A percentile compares a stretch with the other conserved stretches of the same genome.
These are phyloP conservation scores for Troglohyphantes excavatus DNA, from an alignment of 2,888 invertebrate genomes.

Conservation along the genomic window DNA sequence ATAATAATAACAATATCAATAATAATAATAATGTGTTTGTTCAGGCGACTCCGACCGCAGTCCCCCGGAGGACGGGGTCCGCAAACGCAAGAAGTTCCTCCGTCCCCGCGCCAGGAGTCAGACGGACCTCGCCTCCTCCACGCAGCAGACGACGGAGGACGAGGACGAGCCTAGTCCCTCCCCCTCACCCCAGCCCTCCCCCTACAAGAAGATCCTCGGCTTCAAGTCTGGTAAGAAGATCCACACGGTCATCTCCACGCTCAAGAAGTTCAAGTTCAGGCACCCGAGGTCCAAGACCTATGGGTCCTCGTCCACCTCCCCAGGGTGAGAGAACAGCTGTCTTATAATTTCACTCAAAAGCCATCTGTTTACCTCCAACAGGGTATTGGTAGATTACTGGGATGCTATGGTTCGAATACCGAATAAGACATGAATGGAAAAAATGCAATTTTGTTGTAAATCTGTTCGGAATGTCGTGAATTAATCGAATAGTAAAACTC, in stretches of 20 bases:
- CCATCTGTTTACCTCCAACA: too few species aligned
- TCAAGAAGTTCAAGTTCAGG: conserved; percentile 75
- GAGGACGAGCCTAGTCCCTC: conserved; percentile 28
- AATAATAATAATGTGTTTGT: neutral
- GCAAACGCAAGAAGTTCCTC: conserved; percentile 54
- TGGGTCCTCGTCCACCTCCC: conserved; percentile 22
- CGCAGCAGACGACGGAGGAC: conserved; percentile 26
- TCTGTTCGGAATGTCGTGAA: too few species aligned
- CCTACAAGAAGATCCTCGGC: conserved; percentile 63
- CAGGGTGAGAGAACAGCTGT: conserved; percentile 44
- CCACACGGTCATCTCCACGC: conserved; percentile 77
- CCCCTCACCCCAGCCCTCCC: conserved; percentile 45
- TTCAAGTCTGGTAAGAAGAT: conserved; percentile 75
- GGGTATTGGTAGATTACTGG: too few species aligned
- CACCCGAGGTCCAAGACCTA: conserved; percentile 47
- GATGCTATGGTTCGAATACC: too few species aligned
- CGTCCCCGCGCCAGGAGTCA: conserved; percentile 73
- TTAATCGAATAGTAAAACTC: too few species aligned
- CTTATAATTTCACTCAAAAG: too few species aligned
- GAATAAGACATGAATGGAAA: too few species aligned
- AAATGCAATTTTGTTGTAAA: too few species aligned
- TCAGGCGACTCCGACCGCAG: conserved; percentile 69
- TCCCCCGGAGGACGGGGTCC: conserved; percentile 64
- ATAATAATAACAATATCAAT: too few species aligned
- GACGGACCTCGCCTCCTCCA: conserved; percentile 50